Conservation (phyloP, 1,140 invertebrate genomes). For the Mercenaria mercenaria region DNA sequence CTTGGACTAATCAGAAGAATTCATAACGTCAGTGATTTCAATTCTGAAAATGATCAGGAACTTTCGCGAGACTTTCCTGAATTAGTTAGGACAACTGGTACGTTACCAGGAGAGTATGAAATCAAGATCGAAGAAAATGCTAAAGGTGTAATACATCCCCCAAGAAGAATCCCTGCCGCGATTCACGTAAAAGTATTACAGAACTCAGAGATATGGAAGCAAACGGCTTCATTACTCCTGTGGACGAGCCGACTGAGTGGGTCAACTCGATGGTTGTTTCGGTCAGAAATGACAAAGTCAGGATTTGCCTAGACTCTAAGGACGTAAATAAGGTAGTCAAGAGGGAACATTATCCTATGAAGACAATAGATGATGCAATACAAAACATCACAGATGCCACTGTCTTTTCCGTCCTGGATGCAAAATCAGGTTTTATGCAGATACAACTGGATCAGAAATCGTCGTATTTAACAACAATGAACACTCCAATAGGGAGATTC, state of each 20-base stretch:
- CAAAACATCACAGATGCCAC: constrained; percentile 44
- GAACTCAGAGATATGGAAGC: constrained; percentile 65
- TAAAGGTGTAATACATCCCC: constrained; percentile 59
- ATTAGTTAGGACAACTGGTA: constrained; percentile 23
- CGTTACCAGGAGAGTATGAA: constrained; percentile 55
- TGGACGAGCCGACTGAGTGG: constrained; percentile 71
- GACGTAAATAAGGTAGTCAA: constrained; percentile 69
- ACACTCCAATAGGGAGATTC: constrained; percentile 68
- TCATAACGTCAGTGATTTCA: background rate
- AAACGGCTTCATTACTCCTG: constrained; percentile 62
- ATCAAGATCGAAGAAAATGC: constrained; percentile 50
- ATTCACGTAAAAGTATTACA: constrained; percentile 23
- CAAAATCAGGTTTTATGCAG: constrained; percentile 60
- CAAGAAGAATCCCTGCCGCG: constrained; percentile 37
- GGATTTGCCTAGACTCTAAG: constrained; percentile 69
- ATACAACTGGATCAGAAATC: constrained; percentile 59
- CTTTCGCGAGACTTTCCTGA: constrained; percentile 33
- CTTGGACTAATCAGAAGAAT: background rate
- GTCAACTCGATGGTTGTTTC: constrained; percentile 63
- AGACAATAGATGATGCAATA: constrained; percentile 61
- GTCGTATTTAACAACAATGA: constrained; percentile 46
- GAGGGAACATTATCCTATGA: constrained; percentile 62
- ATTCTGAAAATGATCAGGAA: background rate
- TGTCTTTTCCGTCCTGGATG: constrained; percentile 61
- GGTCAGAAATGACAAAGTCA: constrained; percentile 59